Conservation (phyloP, 1,140 invertebrate species). For the Drosophila leontia region DNA sequence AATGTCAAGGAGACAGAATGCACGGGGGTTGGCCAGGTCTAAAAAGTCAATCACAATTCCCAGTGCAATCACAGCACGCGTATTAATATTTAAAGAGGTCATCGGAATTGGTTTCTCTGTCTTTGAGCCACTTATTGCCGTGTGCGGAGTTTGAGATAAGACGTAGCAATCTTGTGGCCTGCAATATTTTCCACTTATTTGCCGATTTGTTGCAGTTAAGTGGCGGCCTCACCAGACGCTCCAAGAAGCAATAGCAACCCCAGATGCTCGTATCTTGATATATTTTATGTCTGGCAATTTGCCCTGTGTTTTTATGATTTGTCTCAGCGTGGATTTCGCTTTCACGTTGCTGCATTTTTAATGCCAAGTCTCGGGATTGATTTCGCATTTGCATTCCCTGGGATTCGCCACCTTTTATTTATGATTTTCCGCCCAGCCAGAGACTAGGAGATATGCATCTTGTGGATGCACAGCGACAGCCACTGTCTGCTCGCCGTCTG, state of each 20-base stretch:
- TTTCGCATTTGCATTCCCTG: conserved; percentile 68
- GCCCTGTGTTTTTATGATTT: conserved; percentile 67
- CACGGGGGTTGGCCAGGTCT: conserved; percentile 54
- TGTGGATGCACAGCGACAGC: conserved; percentile 41
- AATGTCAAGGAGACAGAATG: conserved; percentile 36
- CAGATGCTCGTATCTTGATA: conserved; percentile 35
- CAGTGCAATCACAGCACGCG: conserved; percentile 79
- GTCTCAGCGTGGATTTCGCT: conserved; percentile 44
- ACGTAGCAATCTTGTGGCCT: conserved; percentile 73
- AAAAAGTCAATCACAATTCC: conserved; percentile 84
- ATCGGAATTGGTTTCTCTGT: conserved; percentile 76
- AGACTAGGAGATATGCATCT: conserved; percentile 33
- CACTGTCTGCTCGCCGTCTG: conserved; percentile 65
- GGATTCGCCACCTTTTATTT: conserved; percentile 33
- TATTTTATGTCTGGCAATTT: conserved; percentile 77
- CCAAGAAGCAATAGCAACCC: conserved; percentile 37
- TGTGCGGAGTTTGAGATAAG: conserved; percentile 51
- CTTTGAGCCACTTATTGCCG: conserved; percentile 29
- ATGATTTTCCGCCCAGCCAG: conserved; percentile 46
- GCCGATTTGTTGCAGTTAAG: conserved; percentile 80
- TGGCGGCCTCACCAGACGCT: conserved; percentile 29
- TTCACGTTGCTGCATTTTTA: conserved; percentile 67
- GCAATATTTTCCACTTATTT: conserved; percentile 83
- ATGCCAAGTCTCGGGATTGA: conserved; percentile 63
- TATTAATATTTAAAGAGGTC: conserved; percentile 84